Base-by-base conservation (phyloP, 2,113 vertebrate genomes). In the Chloropsis hardwickii region DNA sequence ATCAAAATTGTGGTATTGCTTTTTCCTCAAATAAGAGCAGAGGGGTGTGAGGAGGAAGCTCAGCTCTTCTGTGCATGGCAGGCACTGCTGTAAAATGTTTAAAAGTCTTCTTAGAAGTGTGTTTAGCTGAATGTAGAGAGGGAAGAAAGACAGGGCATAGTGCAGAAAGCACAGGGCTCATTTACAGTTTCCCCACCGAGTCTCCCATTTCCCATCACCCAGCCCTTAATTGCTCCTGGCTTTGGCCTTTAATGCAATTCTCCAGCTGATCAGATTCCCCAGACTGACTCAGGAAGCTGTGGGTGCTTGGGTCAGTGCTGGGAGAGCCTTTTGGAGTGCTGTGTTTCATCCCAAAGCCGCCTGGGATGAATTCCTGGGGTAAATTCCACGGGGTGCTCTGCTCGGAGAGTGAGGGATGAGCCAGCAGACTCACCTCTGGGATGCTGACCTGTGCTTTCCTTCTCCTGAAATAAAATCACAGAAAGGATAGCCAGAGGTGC, bases 161-260 rank as follows among this genome's bases (percentile, higher is more conserved):
- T 5, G 9, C 48, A 70, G 60, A 82, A 81, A 69, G 31, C 51
- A 37, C 5, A 3, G 42, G 14, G 21, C 25, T 85, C 20, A 22
- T 88, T 94, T 92, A 37, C 66, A 13, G 3, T 35, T 70, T 89
- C 17, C 37, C 9, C 3, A 9, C 2, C 20, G 25, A 31, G 13
- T 85, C 25, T 53, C 77, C 64, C 40, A 20, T 81, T 82, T 70
- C 24, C 24, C 40, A 0, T 44, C 80, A 35, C 29, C 80, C 76
- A 93, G 40, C 53, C 80, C 56, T 87, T 90, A 83, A 96, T 89
- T 91, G 47, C 54, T 87, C 50, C 95, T 80, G 54, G 14, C 47
- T 93, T 56, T 94, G 94, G 81, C 80, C 85, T 97, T 95, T 79
- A 69, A n/a, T 57, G 39, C 47, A 62, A 72, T 90, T 83, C 28